Evolutionary conservation across 2,797 vertebrate genomes (phyloP).

Genomic region (Podarcis siculus): DNA sequence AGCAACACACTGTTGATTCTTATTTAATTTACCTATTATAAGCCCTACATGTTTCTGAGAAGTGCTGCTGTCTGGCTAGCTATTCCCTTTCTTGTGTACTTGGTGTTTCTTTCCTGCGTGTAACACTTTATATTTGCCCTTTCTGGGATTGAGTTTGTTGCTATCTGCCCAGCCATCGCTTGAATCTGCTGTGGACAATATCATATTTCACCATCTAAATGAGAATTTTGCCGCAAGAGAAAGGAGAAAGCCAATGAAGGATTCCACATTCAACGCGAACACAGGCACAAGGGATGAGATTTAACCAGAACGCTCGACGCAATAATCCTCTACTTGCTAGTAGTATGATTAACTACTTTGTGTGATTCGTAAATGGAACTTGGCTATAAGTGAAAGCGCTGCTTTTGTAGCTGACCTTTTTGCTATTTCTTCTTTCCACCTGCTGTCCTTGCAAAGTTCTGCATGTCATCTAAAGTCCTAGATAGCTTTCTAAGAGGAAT

Average conservation of each 20-base stretch:
- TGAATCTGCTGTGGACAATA: not conserved
- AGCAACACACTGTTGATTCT: conserved; percentile 1
- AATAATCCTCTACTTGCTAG: not conserved
- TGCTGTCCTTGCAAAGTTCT: too few species aligned
- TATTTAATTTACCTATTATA: conserved; percentile 23
- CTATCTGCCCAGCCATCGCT: not conserved
- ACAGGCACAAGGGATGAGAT: not conserved
- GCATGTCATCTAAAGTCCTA: not conserved
- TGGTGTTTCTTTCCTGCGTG: not conserved
- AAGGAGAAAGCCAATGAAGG: not conserved
- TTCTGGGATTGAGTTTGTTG: not conserved
- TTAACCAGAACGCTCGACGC: not conserved
- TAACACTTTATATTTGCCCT: conserved; percentile 4
- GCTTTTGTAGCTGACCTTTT: not conserved
- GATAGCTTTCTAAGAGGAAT: not conserved
- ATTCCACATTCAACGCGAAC: not conserved
- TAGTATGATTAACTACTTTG: not conserved
- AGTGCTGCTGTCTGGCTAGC: not conserved
- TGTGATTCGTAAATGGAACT: not conserved
- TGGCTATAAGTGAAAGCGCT: not conserved
- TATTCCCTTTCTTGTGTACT: not conserved
- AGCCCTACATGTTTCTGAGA: not conserved
- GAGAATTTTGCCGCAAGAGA: not conserved
- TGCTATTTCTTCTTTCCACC: not conserved
- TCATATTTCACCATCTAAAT: not conserved